Evolutionary conservation across 1,140 invertebrate genomes (phyloP).

Genomic region (Penaeus indicus): DNA sequence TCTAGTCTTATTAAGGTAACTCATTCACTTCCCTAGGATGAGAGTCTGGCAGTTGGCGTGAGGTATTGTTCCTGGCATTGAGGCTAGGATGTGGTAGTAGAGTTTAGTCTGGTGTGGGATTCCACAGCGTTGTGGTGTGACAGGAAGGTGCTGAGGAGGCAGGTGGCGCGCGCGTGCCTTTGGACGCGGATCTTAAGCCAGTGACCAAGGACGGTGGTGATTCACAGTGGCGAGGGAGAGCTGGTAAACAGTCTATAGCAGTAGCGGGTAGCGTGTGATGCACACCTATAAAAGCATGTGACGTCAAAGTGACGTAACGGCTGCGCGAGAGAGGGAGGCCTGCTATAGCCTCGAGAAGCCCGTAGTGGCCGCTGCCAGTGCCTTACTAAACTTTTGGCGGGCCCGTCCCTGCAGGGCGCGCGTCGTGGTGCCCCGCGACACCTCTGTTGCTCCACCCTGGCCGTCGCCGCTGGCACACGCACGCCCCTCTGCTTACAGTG

Average conservation of each 20-base stretch:
- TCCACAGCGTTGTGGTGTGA: background rate
- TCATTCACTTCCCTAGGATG: no score
- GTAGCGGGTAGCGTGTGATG: slow-evolving; percentile 33
- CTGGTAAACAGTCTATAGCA: slow-evolving; percentile 30
- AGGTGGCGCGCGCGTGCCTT: slow-evolving; percentile 15
- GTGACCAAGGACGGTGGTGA: slow-evolving; percentile 20
- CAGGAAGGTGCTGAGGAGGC: background rate
- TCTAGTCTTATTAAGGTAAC: no score
- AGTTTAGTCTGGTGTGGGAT: background rate
- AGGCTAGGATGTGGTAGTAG: slow-evolving; percentile 4
- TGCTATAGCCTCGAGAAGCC: background rate
- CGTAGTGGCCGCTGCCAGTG: slow-evolving; percentile 11
- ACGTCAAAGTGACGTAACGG: slow-evolving; percentile 33
- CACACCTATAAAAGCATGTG: slow-evolving; percentile 34
- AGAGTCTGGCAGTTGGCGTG: no score
- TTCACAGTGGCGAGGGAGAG: slow-evolving; percentile 18
- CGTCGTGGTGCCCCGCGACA: background rate
- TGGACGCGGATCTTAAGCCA: slow-evolving; percentile 20
- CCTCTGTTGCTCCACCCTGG: no score
- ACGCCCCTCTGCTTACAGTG: background rate
- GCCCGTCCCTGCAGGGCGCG: slow-evolving; percentile 15
- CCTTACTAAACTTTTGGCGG: background rate
- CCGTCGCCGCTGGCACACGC: background rate
- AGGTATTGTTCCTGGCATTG: no score
- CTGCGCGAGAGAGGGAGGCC: slow-evolving; percentile 14